Conservation (phyloP, 2,113 vertebrate species). For the Tachycineta bicolor region DNA sequence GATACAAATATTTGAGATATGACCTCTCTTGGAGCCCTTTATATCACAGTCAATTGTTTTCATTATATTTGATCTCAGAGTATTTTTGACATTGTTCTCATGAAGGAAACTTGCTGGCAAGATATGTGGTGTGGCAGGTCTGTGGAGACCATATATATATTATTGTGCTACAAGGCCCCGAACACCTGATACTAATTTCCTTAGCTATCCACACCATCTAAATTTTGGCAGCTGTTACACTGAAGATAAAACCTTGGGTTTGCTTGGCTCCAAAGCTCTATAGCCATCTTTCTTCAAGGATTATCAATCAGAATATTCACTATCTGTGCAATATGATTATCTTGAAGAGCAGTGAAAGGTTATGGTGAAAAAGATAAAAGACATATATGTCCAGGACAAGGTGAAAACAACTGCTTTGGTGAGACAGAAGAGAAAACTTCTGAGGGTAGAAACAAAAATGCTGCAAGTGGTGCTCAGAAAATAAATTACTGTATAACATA, state of each 20-base stretch:
- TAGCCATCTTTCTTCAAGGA: background rate
- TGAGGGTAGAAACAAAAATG: background rate
- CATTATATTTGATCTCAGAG: background rate
- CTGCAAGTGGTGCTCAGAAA: background rate
- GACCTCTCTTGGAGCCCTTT: background rate
- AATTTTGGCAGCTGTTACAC: constrained; percentile 18
- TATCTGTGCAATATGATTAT: background rate
- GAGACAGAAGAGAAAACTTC: background rate
- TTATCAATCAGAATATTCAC: background rate
- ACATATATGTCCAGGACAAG: background rate
- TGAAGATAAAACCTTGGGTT: background rate
- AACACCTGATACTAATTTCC: constrained; percentile 47
- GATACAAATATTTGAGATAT: background rate
- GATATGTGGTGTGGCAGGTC: background rate
- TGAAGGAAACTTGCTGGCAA: constrained; percentile 3
- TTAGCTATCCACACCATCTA: constrained; percentile 28
- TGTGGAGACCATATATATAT: background rate
- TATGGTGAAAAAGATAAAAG: background rate
- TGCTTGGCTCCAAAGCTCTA: background rate
- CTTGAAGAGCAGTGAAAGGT: background rate
- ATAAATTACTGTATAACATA: background rate
- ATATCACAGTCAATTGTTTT: background rate
- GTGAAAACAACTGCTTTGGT: background rate
- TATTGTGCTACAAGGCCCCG: background rate
- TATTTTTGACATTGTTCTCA: constrained; percentile 1